Evolutionary conservation across 2,113 vertebrate species (phyloP), one percentile per base, ranked within the genome.

Genomic region (Psilopsiagon aymara): DNA sequence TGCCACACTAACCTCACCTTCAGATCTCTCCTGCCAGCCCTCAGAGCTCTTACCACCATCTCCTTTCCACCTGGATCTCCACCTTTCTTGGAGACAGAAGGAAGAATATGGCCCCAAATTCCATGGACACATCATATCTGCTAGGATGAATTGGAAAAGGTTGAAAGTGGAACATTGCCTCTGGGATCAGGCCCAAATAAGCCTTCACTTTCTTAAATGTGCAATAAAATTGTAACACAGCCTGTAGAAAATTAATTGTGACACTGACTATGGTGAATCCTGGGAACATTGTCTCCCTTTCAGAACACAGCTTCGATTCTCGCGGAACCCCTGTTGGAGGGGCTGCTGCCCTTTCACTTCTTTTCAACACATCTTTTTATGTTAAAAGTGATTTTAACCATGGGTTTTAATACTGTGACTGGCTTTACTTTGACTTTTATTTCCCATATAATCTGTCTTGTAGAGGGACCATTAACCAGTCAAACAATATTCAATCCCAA

Each of bases 401-500:
- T 33, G 81, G 78, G 86, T 83, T 97, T 97, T 96, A 97, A 92
- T 94, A 89, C 82, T 75, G 67, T 63, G 13, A 82, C 89, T 80
- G 33, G 64, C 77, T 94, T 73, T 25, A 44, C 92, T 80, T 73
- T 88, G 14, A 86, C 37, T 91, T 97, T 97, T 95, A 94, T 97
- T 98, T 97, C 97, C 94, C 86, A 82, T 90, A 91, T 95, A 95
- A 97, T 98, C 94, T 66, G 24, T 96, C 92, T 97, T 97, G 85
- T 91, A 96, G 97, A 96, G 88, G 95, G 94, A 93, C 95, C 86
- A 94, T 97, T 97, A 98, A 82, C 80, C 90, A 96, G 92, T 97
- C 90, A 97, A 98, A 98, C 96, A 95, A 88, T 44, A 82, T 97
- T 95, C 95, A 96, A 84, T 97, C 92, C 96, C 96, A 84, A 88